These are phyloP conservation scores for Scolanthus callimorphus DNA, from an alignment of 92 coral and sea anemone genomes.

Conservation along the genomic window DNA sequence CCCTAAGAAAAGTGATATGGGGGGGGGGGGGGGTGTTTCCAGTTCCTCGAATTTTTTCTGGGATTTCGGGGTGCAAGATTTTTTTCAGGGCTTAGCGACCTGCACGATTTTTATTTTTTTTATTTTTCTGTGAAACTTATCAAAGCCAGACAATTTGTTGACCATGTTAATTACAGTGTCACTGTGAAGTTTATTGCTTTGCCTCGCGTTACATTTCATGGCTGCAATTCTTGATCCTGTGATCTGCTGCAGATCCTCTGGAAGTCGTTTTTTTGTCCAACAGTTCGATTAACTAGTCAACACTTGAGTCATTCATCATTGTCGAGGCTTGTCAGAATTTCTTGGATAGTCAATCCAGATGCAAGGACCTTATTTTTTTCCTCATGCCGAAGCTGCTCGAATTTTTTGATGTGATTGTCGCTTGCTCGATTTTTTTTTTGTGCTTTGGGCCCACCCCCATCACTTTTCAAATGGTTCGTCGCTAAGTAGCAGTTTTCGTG, in stretches of 20 bases:
- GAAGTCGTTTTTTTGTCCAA: no score
- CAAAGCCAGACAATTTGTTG: neutral
- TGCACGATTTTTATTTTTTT: neutral
- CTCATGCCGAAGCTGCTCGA: neutral
- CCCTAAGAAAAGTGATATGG: no score
- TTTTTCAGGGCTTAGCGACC: neutral
- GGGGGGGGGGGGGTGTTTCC: no score
- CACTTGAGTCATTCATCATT: neutral
- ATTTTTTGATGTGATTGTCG: neutral
- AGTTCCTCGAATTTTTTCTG: no score
- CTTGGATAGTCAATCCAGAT: neutral
- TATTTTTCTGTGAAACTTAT: no score
- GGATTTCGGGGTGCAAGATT: neutral
- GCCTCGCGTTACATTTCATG: neutral
- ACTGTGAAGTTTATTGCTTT: no score
- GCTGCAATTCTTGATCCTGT: no score
- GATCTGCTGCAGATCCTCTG: no score
- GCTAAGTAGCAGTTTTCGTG: no score
- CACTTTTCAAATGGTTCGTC: neutral
- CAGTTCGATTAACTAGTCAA: no score
- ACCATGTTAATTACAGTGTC: no score
- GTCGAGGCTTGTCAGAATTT: neutral
- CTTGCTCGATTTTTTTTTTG: neutral
- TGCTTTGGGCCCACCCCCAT: conserved; percentile 1
- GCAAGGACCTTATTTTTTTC: neutral